phyloP scores from a whole-genome alignment of 2,797 vertebrate genomes.

The Bovichtus diacanthus region DNA sequence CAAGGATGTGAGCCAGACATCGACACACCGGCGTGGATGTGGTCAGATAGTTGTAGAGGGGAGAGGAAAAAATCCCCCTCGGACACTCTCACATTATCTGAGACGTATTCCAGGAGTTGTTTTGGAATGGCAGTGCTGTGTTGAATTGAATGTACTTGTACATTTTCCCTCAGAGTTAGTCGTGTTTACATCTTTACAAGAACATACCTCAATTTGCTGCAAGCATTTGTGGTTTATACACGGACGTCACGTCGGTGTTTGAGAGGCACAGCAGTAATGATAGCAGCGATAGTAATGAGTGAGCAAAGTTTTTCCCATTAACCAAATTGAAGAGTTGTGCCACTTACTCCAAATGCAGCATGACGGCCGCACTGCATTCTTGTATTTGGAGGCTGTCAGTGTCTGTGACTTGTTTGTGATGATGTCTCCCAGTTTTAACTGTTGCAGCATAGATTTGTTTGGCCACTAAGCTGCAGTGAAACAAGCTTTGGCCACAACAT shows the following conservation, averaged over 20 bases:
- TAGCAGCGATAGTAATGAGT: constrained; percentile 25
- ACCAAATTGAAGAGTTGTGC: constrained; percentile 31
- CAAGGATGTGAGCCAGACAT: constrained; percentile 66
- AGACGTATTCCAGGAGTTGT: constrained; percentile 50
- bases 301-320: constrained; percentile 22
- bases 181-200: constrained; percentile 36
- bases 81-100: constrained; percentile 32
- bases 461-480: not conserved
- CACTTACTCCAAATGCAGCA: constrained; percentile 15
- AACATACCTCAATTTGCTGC: constrained; percentile 29
- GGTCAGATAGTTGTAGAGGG: constrained; percentile 55
- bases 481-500: not conserved
- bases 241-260: constrained; percentile 8
- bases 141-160: constrained; percentile 22
- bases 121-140: constrained; percentile 44
- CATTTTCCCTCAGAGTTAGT: not conserved
- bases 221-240: constrained; percentile 47
- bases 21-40: constrained; percentile 38
- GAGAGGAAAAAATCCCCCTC: constrained; percentile 24
- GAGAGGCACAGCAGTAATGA: constrained; percentile 25
- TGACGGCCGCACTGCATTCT: constrained; percentile 23
- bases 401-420: constrained; percentile 1
- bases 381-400: not conserved
- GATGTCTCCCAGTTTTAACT: not conserved
- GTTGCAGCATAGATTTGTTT: not conserved